Evolutionary conservation across 2,797 vertebrate species (phyloP).

Genomic region (Sebastes steindachneri): DNA sequence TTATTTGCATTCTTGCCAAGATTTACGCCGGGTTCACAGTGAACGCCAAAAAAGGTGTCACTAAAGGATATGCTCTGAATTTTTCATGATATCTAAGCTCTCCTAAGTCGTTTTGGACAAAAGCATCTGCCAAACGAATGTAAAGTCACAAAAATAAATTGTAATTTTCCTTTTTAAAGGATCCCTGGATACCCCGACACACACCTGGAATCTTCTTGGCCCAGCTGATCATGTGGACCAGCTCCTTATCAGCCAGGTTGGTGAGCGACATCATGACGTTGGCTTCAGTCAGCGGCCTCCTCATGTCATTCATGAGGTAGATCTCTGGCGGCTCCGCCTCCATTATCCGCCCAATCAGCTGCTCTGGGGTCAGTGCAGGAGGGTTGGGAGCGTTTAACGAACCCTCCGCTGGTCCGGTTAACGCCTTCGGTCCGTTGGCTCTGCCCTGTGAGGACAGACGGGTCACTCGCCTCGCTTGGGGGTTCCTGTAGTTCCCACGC

Average conservation of each 20-base stretch:
- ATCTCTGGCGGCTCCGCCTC: constrained; percentile 95
- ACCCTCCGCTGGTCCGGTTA: neutral
- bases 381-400: constrained; percentile 68
- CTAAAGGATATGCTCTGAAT: no score
- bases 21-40: neutral
- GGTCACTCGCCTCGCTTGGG: constrained; percentile 78
- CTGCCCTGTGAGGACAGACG: constrained; percentile 71
- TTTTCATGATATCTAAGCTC: no score
- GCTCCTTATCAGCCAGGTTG: constrained; percentile 94
- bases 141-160: neutral
- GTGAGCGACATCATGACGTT: constrained; percentile 98
- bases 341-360: constrained; percentile 90
- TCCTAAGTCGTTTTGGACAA: no score
- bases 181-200: neutral
- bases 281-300: constrained; percentile 91
- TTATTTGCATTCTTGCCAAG: neutral
- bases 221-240: constrained; percentile 98
- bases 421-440: constrained; percentile 46
- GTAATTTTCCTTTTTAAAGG: neutral
- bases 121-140: neutral
- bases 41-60: no score
- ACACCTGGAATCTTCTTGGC: constrained; percentile 98
- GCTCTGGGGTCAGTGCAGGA: constrained; percentile 84
- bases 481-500: constrained; percentile 83
- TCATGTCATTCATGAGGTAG: constrained; percentile 89